Percentiles rank a stretch among this genome's conserved stretches.
Conservation (phyloP, 2,113 vertebrate genomes). For the Sorex fumeus region DNA sequence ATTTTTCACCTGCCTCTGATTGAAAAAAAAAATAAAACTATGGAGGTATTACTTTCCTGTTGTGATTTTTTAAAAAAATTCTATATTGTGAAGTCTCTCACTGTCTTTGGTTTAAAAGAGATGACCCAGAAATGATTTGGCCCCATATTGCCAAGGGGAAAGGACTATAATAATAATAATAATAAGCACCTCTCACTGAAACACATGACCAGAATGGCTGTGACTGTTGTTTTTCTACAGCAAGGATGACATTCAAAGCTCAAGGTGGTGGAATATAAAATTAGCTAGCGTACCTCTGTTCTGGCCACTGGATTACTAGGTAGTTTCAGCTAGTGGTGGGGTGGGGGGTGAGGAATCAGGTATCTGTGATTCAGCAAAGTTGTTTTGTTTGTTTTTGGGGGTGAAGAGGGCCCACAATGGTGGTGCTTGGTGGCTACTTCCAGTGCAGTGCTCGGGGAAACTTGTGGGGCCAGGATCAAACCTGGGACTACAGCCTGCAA, state of each 20-base stretch:
- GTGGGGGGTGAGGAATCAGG: background rate
- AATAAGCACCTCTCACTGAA: background rate
- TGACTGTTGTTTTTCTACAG: conserved; percentile 36
- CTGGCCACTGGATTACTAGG: background rate
- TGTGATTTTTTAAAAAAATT: conserved; percentile 32
- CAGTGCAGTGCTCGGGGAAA: no score
- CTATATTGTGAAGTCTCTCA: background rate
- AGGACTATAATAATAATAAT: background rate
- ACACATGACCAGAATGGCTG: background rate
- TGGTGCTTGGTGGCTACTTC: no score
- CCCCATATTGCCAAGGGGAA: background rate
- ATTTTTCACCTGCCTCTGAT: background rate
- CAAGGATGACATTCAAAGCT: conserved; percentile 18
- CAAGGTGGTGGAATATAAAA: background rate
- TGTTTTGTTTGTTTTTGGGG: background rate
- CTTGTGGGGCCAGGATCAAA: no score
- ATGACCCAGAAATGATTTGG: background rate
- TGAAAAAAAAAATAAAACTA: conserved; percentile 42
- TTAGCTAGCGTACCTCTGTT: conserved; percentile 36
- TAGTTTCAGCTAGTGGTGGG: background rate
- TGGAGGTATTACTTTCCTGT: background rate
- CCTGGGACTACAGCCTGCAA: no score
- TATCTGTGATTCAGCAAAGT: conserved; percentile 45
- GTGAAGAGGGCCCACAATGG: no score
- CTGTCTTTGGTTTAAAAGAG: conserved; percentile 3